Base-by-base conservation (phyloP, 2,888 invertebrate genomes). In the Resseliella maxima region DNA sequence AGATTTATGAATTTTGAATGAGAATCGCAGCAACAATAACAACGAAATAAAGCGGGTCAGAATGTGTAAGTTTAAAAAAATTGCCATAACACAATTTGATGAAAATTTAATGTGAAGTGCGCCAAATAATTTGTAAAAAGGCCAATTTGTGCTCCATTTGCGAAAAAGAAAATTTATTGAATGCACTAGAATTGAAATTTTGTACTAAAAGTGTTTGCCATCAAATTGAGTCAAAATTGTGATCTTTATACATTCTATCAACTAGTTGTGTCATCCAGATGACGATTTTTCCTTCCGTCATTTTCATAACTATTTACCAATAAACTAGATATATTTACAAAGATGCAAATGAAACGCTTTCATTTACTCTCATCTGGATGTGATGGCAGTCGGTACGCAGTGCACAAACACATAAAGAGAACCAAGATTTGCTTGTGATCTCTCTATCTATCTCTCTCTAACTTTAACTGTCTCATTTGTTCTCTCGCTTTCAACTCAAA, bases 311-410 rank as follows among this genome's bases (percentile, higher is more conserved):
- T 5, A 41, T 41, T 41, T 41, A 12, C 6, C 41, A 12, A n/a
- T n/a, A n/a, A n/a, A n/a, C n/a, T n/a, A n/a, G 59, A 31, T 72
- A 31, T 72, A 31, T 72, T 31, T 31, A 27, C 31, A 12, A 10
- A n/a, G 15, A 31, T 72, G 27, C 31, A 72, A 35, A 72, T 72
- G 72, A 72, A 72, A 72, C 31, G 31, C 31, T 72, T 72, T 72
- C 18, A 31, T 35, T 10, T 35, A 31, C 72, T 72, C 72, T 31
- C 31, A 27, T 41, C n/a, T 41, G 41, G 12, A 12, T 41, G 41
- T 12, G 12, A 5, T 12, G 41, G 41, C 41, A 41, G n/a, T n/a
- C n/a, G n/a, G n/a, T n/a, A n/a, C n/a, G n/a, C n/a, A n/a, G n/a
- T n/a, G n/a, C n/a, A n/a, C n/a, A 41, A 12, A 41, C 12, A 8